Base-by-base conservation (phyloP, 2,888 invertebrate genomes). In the Paralinhomoeus sp. region DNA sequence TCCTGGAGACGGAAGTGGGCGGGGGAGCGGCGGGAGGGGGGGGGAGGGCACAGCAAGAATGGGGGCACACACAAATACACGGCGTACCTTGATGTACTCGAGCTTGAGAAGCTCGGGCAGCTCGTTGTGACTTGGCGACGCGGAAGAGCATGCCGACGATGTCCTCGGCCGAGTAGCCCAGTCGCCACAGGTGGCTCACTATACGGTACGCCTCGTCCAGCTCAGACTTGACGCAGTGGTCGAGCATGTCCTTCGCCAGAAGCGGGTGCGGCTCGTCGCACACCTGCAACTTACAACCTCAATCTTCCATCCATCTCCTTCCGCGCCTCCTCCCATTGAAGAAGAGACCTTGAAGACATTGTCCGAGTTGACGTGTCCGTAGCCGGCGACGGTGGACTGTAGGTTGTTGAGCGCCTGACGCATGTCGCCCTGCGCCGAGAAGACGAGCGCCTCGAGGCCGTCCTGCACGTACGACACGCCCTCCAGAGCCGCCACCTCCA, bases 261-360 rank as follows among this genome's bases (percentile, higher is more conserved):
- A 87, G 72, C 0, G 97, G 97, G 68, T 93, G 93, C 0, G 97
- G 97, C 65, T 97, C 93, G 64, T 99, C 97, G 63, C 97, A 99
- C 13, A 93, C 89, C 71, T 72, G 49, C 18, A n/a, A n/a, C n/a
- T n/a, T n/a, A n/a, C n/a, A n/a, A n/a, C n/a, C n/a, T n/a, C n/a
- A n/a, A n/a, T n/a, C n/a, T n/a, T n/a, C n/a, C n/a, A n/a, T n/a
- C n/a, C n/a, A n/a, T n/a, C n/a, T n/a, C n/a, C n/a, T n/a, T n/a
- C n/a, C n/a, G n/a, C n/a, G n/a, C n/a, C n/a, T n/a, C n/a, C n/a
- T n/a, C n/a, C n/a, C n/a, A n/a, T n/a, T n/a, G n/a, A n/a, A n/a
- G n/a, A n/a, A n/a, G n/a, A n/a, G 49, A 72, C 73, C 72, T 87
- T 89, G 63, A 91, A 93, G 21, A 97, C 97, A 69, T 89, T 83